Conservation (phyloP, 2,113 vertebrate species). For the Chiloscyllium plagiosum region DNA sequence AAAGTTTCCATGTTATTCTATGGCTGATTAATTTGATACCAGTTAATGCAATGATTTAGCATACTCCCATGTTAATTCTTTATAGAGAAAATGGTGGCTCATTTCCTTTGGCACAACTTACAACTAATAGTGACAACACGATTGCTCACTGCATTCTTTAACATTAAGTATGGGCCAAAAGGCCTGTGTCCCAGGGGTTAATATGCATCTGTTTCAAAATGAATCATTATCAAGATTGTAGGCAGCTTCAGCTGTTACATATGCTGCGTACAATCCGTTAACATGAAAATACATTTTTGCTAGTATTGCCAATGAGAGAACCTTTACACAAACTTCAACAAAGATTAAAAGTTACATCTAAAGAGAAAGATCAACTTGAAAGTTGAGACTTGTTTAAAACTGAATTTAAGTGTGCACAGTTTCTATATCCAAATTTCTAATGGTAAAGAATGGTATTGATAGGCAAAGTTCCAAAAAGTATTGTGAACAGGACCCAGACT, state of each 20-base stretch:
- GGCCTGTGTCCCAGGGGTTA: not conserved
- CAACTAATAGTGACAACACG: not conserved
- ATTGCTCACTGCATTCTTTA: not conserved
- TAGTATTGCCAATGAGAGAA: not conserved
- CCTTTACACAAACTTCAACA: not conserved
- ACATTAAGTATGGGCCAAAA: not conserved
- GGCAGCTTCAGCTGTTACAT: not conserved
- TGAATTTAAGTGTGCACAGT: not conserved
- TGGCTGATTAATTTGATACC: not conserved
- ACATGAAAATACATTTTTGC: not conserved
- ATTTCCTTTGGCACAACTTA: not conserved
- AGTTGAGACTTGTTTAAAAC: not conserved
- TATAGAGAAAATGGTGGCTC: not conserved
- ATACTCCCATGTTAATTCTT: not conserved
- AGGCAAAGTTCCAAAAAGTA: not conserved
- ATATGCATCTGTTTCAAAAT: conserved; percentile 18
- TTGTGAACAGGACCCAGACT: not conserved
- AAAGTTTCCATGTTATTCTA: not conserved
- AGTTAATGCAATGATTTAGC: not conserved
- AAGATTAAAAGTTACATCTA: not conserved
- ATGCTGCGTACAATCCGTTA: not conserved
- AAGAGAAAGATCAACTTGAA: not conserved
- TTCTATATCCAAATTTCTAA: not conserved
- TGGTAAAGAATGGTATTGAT: no score
- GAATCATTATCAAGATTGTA: not conserved